Evolutionary conservation across 2,888 invertebrate species (phyloP), one percentile per base, ranked within the genome.

Genomic region (Eudemis profundana): DNA sequence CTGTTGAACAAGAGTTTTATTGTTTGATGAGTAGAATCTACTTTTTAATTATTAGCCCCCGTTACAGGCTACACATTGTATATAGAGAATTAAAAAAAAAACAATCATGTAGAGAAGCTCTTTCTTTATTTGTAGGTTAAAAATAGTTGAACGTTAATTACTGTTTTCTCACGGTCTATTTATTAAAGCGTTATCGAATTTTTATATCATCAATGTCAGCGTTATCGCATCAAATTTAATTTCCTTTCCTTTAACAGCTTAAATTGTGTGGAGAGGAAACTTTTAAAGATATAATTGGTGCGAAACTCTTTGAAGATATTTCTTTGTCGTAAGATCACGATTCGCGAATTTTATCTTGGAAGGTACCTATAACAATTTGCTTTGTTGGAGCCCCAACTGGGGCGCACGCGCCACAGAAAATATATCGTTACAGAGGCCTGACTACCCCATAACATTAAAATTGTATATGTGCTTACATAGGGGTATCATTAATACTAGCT

Each of bases 331-430:
- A 27, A 51, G 51, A 53, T 65, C 51, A 51, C 12, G 50, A 57
- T 64, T 42, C 50, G 44, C n/a, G 36, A 59, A 44, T 44, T 36
- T 46, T 64, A 51, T 51, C 51, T 57, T 51, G 19, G 42, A 15
- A 44, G 33, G 38, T 53, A 51, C 57, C 33, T 57, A 51, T 59
- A 59, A 46, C 51, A 59, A 65, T 51, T 65, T 46, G 50, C 56
- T 50, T 64, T 65, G 62, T 75, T 74, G 12, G 71, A 72, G 70
- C 56, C 66, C 69, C 68, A 73, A 71, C 70, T 72, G 70, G 68
- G 72, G 74, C 73, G 74, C 68, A 72, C 74, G 76, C 79, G 62
- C 12, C 54, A 40, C 40, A 54, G 15, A 15, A 27, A 54, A 27
- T 19, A 42, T 2, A 15, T 54, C 15, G 40, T 15, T 15, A 15